Evolutionary conservation across 2,797 vertebrate genomes (phyloP).

Genomic region (Silurus lanzhouensis): DNA sequence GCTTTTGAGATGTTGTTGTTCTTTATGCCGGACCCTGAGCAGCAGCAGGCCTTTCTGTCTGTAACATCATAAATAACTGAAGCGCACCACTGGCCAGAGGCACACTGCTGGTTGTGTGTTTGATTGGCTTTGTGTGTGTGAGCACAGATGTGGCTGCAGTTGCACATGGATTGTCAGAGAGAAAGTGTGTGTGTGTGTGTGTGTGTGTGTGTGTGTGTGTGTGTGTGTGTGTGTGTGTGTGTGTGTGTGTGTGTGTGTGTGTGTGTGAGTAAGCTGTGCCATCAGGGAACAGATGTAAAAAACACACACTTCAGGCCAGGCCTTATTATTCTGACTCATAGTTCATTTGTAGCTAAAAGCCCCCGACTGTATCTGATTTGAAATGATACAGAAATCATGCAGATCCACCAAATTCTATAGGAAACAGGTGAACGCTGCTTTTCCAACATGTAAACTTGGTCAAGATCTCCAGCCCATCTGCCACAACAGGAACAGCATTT

Average conservation of each 20-base stretch:
- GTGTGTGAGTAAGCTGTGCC: background rate
- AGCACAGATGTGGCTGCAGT: background rate
- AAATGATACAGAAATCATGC: background rate
- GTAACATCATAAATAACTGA: conserved; percentile 39
- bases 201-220: background rate
- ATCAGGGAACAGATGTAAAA: conserved; percentile 9
- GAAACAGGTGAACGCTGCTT: background rate
- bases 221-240: too few relatives aligned
- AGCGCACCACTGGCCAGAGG: conserved; percentile 13
- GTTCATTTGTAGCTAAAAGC: background rate
- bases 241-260: too few relatives aligned
- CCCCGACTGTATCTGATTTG: background rate
- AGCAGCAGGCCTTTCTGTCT: conserved; percentile 27
- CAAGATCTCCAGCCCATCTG: background rate
- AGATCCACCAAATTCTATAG: background rate
- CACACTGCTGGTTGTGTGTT: background rate
- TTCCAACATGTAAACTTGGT: background rate
- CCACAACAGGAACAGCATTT: background rate
- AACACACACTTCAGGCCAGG: background rate
- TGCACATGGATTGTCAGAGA: background rate
- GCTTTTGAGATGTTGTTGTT: conserved; percentile 32
- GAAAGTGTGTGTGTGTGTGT: background rate
- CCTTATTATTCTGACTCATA: background rate
- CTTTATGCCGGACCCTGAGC: conserved; percentile 31
- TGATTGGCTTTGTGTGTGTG: conserved; percentile 2